A percentile compares a stretch with the other conserved stretches of the same genome.
phyloP scores from a whole-genome alignment of 2,888 invertebrate genomes.

The Fissipunctia ypsillon region DNA sequence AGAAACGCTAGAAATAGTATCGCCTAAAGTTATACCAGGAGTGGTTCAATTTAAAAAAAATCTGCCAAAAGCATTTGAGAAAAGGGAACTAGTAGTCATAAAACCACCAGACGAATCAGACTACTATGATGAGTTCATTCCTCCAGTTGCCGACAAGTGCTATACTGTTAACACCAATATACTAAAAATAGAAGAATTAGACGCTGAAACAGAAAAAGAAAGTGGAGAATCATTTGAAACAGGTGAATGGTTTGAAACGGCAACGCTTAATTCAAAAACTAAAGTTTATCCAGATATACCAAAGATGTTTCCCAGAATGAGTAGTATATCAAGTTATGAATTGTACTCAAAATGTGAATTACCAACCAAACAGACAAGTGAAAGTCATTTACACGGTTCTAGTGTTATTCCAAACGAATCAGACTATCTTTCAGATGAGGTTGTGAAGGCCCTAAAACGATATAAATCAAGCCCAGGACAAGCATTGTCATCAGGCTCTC shows the following conservation, averaged over 20 bases:
- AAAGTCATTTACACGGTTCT: slow-evolving; percentile 4
- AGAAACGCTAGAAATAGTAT: not conserved
- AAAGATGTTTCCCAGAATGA: not conserved
- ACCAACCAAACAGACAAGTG: slow-evolving; percentile 16
- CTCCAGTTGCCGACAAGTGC: not conserved
- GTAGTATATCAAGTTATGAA: not conserved
- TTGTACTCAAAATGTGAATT: slow-evolving; percentile 4
- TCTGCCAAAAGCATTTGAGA: not conserved
- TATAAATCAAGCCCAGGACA: not conserved
- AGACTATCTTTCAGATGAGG: not conserved
- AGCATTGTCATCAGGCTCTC: not conserved
- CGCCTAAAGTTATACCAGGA: not conserved
- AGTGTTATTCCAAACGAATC: not conserved
- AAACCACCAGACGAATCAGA: slow-evolving; percentile 37
- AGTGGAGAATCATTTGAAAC: slow-evolving; percentile 25
- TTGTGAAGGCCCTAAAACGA: not conserved
- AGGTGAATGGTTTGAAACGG: slow-evolving; percentile 46
- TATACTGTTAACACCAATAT: slow-evolving; percentile 20
- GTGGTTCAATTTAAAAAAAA: not conserved
- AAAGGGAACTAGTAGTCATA: slow-evolving; percentile 33
- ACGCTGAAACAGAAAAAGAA: not conserved
- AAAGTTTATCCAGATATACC: not conserved
- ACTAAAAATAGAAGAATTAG: slow-evolving; percentile 24
- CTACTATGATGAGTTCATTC: slow-evolving; percentile 39
- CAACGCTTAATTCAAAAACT: not conserved